Evolutionary conservation across 64 coral and sea anemone species (phyloP), one percentile per base, ranked within the genome.

Genomic region (Cladopsammia gracilis): DNA sequence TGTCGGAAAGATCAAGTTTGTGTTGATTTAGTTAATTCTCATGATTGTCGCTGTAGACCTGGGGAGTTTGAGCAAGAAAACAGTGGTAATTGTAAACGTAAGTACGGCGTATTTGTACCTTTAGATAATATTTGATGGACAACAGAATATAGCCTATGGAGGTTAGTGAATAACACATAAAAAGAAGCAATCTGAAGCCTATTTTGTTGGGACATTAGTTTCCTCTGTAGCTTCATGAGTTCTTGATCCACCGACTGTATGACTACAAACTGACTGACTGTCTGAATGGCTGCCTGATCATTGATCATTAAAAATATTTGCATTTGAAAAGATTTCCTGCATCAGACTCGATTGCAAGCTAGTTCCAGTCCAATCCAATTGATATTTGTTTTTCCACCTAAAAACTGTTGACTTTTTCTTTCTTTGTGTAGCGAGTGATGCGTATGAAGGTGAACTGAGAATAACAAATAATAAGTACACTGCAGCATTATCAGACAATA

Each of bases 1-100:
- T 82, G 78, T 48, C 18, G 54, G 19, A 54, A 42, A 61, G 78
- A 62, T 61, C 78, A 82, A 82, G 54, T 82, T 34, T 82, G 78
- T 82, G 16, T 0, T 3, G 43, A 82, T 16, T 45, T 62, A 11
- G 43, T 82, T 61, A 52, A 48, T 65, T 59, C 78, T 15, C 10
- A 82, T 48, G 16, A 59, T n/a, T 82, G 78, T 65, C 12, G 25
- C 24, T 82, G 78, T n/a, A 24, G 10, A 43, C 25, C 78, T 24
- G 78, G 78, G 14, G 10, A 61, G 24, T 82, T 82, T 65, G 78
- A 62, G 53, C 1, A 69, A 25, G 22, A 9, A 10, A 77, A 77
- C 47, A 61, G 12, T 61, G 78, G 54, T 6, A 8, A 18, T 25
- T 82, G 78, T 61, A 19, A 59, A 25, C 3, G 78, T 82, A 82